Conservation (phyloP, 2,113 vertebrate genomes). For the Helogale parvula region DNA sequence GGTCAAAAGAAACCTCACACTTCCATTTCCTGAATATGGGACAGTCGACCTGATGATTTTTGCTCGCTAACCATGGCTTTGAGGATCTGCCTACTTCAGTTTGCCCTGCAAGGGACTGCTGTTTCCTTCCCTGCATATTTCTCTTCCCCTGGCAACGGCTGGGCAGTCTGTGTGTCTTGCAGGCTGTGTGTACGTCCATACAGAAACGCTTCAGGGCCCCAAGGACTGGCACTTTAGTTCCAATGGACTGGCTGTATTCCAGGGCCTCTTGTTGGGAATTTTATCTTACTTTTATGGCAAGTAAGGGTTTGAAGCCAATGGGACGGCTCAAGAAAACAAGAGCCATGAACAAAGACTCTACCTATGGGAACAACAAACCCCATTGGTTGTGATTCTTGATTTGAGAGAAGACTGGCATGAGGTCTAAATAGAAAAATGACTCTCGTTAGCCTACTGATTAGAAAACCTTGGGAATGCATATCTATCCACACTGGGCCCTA, state of each 20-base stretch:
- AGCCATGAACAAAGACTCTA: neutral
- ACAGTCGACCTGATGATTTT: neutral
- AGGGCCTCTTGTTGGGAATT: neutral
- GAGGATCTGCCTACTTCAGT: neutral
- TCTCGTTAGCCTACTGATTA: neutral
- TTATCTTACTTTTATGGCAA: neutral
- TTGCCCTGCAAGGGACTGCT: neutral
- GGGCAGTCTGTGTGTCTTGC: neutral
- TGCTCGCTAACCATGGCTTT: neutral
- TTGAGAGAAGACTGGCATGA: conserved; percentile 17
- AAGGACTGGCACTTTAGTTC: neutral
- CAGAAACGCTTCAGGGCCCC: neutral
- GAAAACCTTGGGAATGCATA: neutral
- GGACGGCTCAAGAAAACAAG: neutral
- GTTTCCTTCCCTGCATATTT: neutral
- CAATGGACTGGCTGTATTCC: neutral
- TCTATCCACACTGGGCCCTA: neutral
- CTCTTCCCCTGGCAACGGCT: neutral
- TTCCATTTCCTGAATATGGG: neutral
- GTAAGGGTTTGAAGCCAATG: neutral
- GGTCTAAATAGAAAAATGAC: neutral
- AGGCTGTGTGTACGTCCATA: neutral
- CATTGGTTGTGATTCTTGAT: neutral
- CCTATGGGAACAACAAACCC: conserved; percentile 26
- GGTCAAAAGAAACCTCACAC: neutral